phyloP scores from a whole-genome alignment of 2,888 invertebrate genomes.

The Smittia sp. region DNA sequence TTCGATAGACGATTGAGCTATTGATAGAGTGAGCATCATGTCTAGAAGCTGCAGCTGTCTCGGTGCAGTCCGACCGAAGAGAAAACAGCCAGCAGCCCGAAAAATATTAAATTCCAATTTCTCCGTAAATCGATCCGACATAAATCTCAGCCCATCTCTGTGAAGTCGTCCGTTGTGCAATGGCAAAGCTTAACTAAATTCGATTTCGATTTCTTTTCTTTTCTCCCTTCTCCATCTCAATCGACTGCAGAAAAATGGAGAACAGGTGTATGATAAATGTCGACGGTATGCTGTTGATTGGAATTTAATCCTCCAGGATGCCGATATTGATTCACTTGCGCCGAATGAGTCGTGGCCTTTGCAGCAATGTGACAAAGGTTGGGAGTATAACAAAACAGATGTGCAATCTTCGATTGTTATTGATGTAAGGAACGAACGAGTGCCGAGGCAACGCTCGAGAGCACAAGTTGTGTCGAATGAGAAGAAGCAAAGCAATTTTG shows the following conservation, averaged over 20 bases:
- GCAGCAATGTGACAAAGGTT: conserved; percentile 71
- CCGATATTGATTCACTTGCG: conserved; percentile 49
- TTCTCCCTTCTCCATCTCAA: background rate
- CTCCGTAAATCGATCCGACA: background rate
- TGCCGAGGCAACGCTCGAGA: too few relatives aligned
- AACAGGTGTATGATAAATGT: conserved; percentile 66
- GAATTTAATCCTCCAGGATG: conserved; percentile 57
- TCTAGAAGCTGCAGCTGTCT: too few relatives aligned
- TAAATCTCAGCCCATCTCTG: background rate
- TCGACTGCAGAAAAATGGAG: conserved; percentile 46
- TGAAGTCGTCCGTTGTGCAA: background rate
- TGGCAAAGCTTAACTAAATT: background rate
- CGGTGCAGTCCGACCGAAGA: too few relatives aligned
- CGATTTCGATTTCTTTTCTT: background rate
- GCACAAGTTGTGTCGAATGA: background rate
- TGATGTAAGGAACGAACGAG: conserved; percentile 63
- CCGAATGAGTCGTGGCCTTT: conserved; percentile 62
- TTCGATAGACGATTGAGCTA: too few relatives aligned
- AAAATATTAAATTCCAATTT: conserved; percentile 8
- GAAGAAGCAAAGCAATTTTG: conserved; percentile 32
- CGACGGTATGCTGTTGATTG: conserved; percentile 71
- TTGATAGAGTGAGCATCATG: too few relatives aligned
- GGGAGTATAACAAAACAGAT: conserved; percentile 71
- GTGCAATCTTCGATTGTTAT: conserved; percentile 77
- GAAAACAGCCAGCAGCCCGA: background rate